Evolutionary conservation across 2,113 vertebrate genomes (phyloP), one percentile per base, ranked within the genome.

Genomic region (Etheostoma cragini): DNA sequence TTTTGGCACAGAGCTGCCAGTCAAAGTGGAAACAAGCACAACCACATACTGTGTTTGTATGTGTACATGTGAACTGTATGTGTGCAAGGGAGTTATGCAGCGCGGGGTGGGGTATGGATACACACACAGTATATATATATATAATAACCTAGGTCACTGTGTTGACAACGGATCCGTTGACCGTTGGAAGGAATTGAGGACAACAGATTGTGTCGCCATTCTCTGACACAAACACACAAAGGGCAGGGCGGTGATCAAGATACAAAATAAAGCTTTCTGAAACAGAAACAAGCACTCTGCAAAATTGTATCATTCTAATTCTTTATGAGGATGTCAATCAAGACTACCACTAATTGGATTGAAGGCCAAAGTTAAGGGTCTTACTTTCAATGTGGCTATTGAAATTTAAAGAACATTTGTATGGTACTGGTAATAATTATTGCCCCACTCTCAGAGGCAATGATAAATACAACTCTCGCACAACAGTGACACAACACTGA

Each of bases 121-220:
- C 33, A 50, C 22, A 71, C 24, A 50, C 22, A 11, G 24, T 26
- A 26, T 26, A 26, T 26, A 26, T 65, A 60, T 46, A 78, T 65
- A 73, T 19, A 64, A 81, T 63, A 78, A 65, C 63, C 52, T 13
- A 66, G 52, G 71, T 88, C 78, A 82, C 74, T 76, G 78, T 71
- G 70, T 33, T 68, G 53, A 87, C 85, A 84, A 88, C 78, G 61
- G 80, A 52, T 33, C 21, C 10, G 65, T 58, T 76, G 68, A 57
- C 66, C 56, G 50, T 46, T 79, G 17, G 8, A 8, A 47, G 60
- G 70, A 80, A 83, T 62, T 47, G 35, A 78, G 81, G 67, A 46
- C 57, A 66, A 68, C 76, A 70, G 65, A 73, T 87, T 89, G 69
- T 63, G 3, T 63, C 50, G 35, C 50, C 19, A 10, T 53, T 76